Conservation (phyloP, 2,113 vertebrate genomes). For the Cephalopterus ornatus region DNA sequence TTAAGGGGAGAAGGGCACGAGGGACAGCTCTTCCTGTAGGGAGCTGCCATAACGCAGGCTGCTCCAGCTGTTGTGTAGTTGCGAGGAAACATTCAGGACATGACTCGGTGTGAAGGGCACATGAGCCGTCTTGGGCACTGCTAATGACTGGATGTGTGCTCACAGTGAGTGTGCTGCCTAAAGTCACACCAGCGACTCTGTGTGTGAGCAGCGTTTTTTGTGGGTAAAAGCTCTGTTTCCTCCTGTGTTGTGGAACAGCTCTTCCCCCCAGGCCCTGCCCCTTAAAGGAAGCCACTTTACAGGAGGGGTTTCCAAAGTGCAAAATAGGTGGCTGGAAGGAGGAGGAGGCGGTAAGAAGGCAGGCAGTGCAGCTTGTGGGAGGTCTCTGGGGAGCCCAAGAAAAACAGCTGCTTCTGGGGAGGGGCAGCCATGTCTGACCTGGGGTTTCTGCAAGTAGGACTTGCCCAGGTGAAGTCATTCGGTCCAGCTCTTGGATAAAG, state of each 20-base stretch:
- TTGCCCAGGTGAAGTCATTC: background rate
- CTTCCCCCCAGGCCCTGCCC: background rate
- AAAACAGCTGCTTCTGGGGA: background rate
- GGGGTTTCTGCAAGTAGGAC: background rate
- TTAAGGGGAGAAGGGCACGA: background rate
- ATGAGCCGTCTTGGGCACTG: background rate
- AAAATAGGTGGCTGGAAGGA: background rate
- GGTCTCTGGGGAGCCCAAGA: background rate
- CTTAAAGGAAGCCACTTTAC: background rate
- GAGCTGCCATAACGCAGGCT: background rate
- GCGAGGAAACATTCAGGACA: fast-evolving
- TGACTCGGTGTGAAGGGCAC: background rate
- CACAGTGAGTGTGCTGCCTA: fast-evolving
- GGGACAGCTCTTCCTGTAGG: background rate
- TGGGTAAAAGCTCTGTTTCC: background rate
- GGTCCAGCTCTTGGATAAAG: background rate
- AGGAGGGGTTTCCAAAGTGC: slow-evolving; percentile 13
- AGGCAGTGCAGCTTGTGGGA: background rate
- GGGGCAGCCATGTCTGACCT: background rate
- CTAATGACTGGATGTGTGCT: background rate
- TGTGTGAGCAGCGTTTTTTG: background rate
- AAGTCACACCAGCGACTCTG: background rate
- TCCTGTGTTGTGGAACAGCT: background rate
- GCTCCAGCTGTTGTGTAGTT: background rate
- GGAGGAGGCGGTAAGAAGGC: background rate